phyloP scores from a whole-genome alignment of 2,888 invertebrate genomes.

The Sialis fuliginosa region DNA sequence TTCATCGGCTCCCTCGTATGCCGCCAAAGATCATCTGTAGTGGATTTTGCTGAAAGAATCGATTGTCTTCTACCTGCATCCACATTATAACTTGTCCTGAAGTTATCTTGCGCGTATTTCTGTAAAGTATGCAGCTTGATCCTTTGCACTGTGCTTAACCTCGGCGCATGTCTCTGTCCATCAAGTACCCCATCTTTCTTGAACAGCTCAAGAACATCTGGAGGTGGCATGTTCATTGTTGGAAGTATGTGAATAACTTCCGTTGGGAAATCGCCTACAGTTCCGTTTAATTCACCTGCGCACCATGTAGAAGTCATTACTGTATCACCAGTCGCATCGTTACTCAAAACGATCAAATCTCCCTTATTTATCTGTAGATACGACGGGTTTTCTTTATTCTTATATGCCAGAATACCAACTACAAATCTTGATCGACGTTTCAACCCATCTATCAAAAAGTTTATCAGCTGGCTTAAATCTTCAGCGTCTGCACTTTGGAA shows the following conservation, averaged over 20 bases:
- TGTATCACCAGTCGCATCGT: conserved; percentile 55
- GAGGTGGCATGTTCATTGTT: conserved; percentile 55
- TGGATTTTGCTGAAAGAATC: conserved; percentile 42
- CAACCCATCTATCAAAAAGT: conserved; percentile 70
- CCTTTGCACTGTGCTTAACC: conserved; percentile 38
- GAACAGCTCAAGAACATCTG: conserved; percentile 43
- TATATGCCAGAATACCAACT: conserved; percentile 48
- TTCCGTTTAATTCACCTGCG: conserved; percentile 48
- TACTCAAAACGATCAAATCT: conserved; percentile 66
- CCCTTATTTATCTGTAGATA: conserved; percentile 43
- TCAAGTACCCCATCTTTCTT: conserved; percentile 35
- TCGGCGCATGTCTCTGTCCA: conserved; percentile 25
- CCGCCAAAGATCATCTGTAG: conserved; percentile 63
- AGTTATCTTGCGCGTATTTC: conserved; percentile 68
- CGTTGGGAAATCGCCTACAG: conserved; percentile 68
- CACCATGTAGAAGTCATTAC: conserved; percentile 57
- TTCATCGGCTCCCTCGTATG: conserved; percentile 67
- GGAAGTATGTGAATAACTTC: conserved; percentile 78
- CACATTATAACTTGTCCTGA: conserved; percentile 27
- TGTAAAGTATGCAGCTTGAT: conserved; percentile 68
- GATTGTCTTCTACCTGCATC: conserved; percentile 42
- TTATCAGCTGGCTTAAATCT: conserved; percentile 66
- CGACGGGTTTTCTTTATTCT: conserved; percentile 34
- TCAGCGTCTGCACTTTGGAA: conserved; percentile 81
- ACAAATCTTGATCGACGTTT: conserved; percentile 72